These are phyloP conservation scores for Hydrolagus affinis DNA, from an alignment of 2,113 vertebrate species.

Conservation along the genomic window DNA sequence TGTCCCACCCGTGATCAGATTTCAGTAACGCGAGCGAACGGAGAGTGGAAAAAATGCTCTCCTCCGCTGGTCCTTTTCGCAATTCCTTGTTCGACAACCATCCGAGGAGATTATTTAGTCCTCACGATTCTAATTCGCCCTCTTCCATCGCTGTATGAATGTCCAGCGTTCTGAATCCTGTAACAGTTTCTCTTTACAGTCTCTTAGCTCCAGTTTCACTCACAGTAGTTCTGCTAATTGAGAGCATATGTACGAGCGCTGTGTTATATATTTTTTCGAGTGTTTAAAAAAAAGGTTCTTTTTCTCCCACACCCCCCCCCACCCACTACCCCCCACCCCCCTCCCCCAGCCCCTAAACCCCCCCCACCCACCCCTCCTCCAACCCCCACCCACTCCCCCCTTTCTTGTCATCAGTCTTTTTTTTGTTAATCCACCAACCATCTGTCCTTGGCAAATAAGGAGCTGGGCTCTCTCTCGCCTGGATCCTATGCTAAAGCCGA, in stretches of 20 bases:
- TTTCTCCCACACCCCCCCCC: no score
- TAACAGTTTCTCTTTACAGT: neutral
- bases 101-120: neutral
- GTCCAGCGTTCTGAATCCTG: neutral
- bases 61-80: neutral
- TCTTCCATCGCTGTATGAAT: neutral
- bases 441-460: conserved; percentile 15
- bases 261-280: no score
- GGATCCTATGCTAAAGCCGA: neutral
- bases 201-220: neutral
- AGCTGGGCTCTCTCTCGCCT: conserved; percentile 12
- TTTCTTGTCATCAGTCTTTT: conserved; percentile 29
- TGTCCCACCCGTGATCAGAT: neutral
- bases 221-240: conserved; percentile 28
- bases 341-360: no score
- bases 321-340: no score
- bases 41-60: neutral
- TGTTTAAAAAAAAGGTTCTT: neutral
- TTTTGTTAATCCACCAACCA: conserved; percentile 28
- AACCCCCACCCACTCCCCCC: no score
- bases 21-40: neutral
- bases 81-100: neutral
- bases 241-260: neutral
- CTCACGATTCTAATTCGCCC: neutral
- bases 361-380: no score